Evolutionary conservation across 2,113 vertebrate genomes (phyloP).

Genomic region (Melierax canorus): DNA sequence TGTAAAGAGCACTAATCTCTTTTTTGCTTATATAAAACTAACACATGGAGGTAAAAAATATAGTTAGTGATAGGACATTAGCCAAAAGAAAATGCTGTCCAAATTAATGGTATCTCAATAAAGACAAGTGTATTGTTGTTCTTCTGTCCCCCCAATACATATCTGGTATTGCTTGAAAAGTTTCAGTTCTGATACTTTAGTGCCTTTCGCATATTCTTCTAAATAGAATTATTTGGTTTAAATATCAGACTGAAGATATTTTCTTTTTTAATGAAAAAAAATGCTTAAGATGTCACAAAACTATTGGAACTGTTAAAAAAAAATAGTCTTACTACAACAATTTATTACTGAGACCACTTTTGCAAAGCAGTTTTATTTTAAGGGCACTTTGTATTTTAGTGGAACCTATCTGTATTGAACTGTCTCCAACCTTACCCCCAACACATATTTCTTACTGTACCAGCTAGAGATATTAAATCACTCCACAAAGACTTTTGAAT

Average conservation of each 20-base stretch:
- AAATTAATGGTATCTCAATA: background rate
- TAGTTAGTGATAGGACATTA: background rate
- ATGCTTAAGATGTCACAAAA: background rate
- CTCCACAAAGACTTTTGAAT: background rate
- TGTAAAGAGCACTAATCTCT: background rate
- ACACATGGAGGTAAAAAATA: background rate
- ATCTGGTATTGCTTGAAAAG: accelerated
- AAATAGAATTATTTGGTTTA: background rate
- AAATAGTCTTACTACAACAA: background rate
- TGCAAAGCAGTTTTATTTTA: background rate
- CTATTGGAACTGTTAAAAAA: background rate
- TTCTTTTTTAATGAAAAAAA: background rate
- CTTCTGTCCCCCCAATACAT: background rate
- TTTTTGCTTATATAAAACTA: background rate
- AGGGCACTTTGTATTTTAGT: background rate
- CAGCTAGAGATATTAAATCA: background rate
- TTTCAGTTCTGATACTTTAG: background rate
- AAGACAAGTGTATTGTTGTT: background rate
- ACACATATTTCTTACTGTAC: background rate
- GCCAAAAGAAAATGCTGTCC: background rate
- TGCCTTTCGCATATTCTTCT: background rate
- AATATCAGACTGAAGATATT: background rate
- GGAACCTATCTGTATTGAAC: background rate
- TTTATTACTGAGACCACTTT: background rate
- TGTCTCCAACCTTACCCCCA: background rate